phyloP scores from a whole-genome alignment of 1,140 invertebrate species.

The Hesperophylax magnus region DNA sequence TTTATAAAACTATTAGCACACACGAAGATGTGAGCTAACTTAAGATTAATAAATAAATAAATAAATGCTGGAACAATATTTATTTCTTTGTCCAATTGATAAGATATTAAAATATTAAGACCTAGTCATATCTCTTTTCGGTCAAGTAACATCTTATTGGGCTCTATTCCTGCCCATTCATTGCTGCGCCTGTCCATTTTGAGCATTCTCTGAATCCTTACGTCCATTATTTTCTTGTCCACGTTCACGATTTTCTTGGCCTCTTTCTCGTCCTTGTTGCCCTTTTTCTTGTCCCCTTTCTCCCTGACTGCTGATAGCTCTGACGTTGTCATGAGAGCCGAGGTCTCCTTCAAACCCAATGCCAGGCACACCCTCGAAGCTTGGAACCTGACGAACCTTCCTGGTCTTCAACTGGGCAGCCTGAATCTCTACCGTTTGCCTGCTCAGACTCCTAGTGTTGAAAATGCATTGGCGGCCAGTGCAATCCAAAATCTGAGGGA shows the following conservation, averaged over 20 bases:
- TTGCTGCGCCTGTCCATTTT: too few species aligned
- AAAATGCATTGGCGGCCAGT: not conserved
- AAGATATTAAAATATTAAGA: too few species aligned
- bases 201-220: too few species aligned
- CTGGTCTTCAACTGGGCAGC: not conserved
- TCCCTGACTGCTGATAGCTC: not conserved
- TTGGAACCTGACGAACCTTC: not conserved
- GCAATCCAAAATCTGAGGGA: not conserved
- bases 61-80: too few species aligned
- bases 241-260: not conserved
- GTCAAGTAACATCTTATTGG: too few species aligned
- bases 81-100: too few species aligned
- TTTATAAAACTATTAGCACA: too few species aligned
- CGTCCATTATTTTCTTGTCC: not conserved
- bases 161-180: too few species aligned
- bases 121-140: too few species aligned
- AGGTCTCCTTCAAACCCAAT: not conserved
- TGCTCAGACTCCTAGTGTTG: not conserved
- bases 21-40: too few species aligned
- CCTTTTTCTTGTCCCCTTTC: not conserved
- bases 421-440: not conserved
- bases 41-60: too few species aligned
- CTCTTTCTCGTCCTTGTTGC: too few species aligned
- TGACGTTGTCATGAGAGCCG: not conserved
- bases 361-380: not conserved